A percentile compares a stretch with the other conserved stretches of the same genome.
phyloP scores from a whole-genome alignment of 2,113 vertebrate species.

The Hippocampus mohnikei region DNA sequence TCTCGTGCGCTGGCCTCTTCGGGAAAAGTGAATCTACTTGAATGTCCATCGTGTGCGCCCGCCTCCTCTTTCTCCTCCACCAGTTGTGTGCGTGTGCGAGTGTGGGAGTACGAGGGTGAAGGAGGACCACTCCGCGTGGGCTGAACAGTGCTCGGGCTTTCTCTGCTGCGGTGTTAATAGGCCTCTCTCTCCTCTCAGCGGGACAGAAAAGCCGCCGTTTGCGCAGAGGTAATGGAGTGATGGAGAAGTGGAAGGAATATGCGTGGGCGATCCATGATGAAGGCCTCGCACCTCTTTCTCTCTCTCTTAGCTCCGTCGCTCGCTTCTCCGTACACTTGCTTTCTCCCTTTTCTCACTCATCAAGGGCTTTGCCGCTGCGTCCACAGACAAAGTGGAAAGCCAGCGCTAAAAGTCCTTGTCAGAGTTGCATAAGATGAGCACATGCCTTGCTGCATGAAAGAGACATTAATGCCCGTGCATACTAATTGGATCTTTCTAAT shows the following conservation, averaged over 20 bases:
- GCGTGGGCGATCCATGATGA: slow-evolving; percentile 66
- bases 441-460: not conserved
- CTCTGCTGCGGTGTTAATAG: slow-evolving; percentile 66
- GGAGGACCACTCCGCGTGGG: slow-evolving; percentile 68
- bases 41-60: slow-evolving; percentile 47
- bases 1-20: slow-evolving; percentile 4
- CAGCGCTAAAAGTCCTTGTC: slow-evolving; percentile 21
- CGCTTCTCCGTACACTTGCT: slow-evolving; percentile 31
- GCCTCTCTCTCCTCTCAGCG: slow-evolving; percentile 68
- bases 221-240: slow-evolving; percentile 72
- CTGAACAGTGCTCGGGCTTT: slow-evolving; percentile 56
- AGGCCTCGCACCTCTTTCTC: slow-evolving; percentile 53
- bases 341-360: slow-evolving; percentile 29
- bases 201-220: slow-evolving; percentile 70
- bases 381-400: slow-evolving; percentile 11
- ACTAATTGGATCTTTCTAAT: slow-evolving; percentile 30
- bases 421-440: not conserved
- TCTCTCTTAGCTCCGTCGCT: slow-evolving; percentile 27
- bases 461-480: slow-evolving; percentile 9
- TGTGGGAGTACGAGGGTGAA: slow-evolving; percentile 66
- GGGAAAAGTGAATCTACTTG: slow-evolving; percentile 23
- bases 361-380: slow-evolving; percentile 19
- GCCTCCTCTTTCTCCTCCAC: slow-evolving; percentile 44
- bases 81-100: slow-evolving; percentile 45
- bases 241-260: slow-evolving; percentile 69